Percentiles rank a stretch among this genome's conserved stretches.
Evolutionary conservation across 2,113 vertebrate genomes (phyloP).

Genomic region (Crotalus horridus): DNA sequence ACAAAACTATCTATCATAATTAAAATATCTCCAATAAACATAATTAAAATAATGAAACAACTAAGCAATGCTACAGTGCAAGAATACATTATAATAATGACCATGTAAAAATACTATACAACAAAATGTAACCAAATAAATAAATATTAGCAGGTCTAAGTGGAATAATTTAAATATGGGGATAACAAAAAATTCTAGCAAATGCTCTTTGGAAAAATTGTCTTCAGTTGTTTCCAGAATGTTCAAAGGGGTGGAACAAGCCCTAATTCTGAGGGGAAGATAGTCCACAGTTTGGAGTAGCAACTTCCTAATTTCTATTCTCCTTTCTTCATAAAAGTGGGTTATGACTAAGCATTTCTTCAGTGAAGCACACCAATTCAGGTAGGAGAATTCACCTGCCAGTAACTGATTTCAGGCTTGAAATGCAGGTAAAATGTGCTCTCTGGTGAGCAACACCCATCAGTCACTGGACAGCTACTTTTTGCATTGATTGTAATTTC

Average conservation of each 20-base stretch:
- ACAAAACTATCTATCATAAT: neutral
- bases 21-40: too few relatives aligned
- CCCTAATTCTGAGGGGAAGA: neutral
- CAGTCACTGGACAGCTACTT: neutral
- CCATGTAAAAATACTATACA: neutral
- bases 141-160: neutral
- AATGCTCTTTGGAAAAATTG: neutral
- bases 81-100: neutral
- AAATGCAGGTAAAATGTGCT: neutral
- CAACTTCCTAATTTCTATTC: neutral
- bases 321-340: neutral
- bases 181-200: neutral
- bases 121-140: neutral
- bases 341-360: neutral
- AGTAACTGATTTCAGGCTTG: neutral
- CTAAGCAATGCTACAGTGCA: neutral
- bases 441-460: neutral
- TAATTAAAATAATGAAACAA: neutral
- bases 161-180: neutral
- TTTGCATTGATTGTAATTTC: neutral
- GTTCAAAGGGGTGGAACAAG: neutral
- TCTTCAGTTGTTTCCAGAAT: neutral
- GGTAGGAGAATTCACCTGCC: neutral
- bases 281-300: neutral
- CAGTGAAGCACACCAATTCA: neutral